phyloP scores from a whole-genome alignment of 1,140 invertebrate species.

The Archivesica marissinica region DNA sequence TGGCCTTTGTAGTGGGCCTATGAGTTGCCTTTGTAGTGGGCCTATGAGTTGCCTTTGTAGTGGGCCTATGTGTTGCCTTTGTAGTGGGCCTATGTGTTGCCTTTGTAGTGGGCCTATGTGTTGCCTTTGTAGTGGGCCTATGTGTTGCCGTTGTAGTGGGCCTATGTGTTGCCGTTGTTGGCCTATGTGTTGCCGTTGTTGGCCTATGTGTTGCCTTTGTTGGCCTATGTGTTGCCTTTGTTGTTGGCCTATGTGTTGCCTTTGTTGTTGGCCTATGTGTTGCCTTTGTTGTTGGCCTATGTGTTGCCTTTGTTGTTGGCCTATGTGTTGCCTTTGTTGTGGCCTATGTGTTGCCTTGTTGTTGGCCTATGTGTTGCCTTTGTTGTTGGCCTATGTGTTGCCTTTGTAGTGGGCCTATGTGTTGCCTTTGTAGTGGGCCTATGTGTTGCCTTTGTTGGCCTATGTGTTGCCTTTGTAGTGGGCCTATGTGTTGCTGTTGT shows the following conservation, averaged over 20 bases:
- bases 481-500: not conserved
- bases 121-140: not conserved
- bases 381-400: no score
- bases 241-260: not conserved
- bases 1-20: not conserved
- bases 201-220: no score
- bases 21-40: not conserved
- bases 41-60: not conserved
- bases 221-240: not conserved
- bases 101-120: not conserved
- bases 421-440: not conserved
- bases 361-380: no score
- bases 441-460: not conserved
- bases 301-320: not conserved
- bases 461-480: not conserved
- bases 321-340: not conserved
- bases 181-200: not conserved
- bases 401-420: no score
- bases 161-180: not conserved
- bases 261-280: not conserved
- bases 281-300: not conserved
- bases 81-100: not conserved
- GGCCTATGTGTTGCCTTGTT: not conserved
- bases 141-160: not conserved
- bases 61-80: not conserved